A percentile compares a stretch with the other conserved stretches of the same genome.
Conservation (phyloP, 1,140 invertebrate genomes). For the Lerema accius region DNA sequence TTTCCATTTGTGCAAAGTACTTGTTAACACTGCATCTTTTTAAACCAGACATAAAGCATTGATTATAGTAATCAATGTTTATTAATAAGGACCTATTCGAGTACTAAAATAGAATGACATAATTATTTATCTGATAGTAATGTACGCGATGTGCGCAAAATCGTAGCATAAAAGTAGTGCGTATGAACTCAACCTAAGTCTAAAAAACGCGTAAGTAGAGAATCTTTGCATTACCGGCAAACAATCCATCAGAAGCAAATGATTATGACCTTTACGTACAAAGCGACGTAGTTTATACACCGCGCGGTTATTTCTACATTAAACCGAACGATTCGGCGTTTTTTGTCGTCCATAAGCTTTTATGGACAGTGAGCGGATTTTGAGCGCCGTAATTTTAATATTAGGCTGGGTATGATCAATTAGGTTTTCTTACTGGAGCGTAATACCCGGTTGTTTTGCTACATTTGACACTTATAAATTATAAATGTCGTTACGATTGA, state of each 20-base stretch:
- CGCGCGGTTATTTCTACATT: constrained; percentile 44
- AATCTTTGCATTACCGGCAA: constrained; percentile 36
- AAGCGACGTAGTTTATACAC: constrained; percentile 38
- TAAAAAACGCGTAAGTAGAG: constrained; percentile 32
- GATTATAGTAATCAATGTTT: too few relatives aligned
- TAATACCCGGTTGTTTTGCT: neutral
- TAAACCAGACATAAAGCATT: too few relatives aligned
- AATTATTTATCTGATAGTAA: too few relatives aligned
- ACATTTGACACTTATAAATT: neutral
- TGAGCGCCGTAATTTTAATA: constrained; percentile 19
- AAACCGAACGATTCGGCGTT: constrained; percentile 33
- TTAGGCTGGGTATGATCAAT: constrained; percentile 11
- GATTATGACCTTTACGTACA: constrained; percentile 43
- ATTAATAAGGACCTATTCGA: too few relatives aligned
- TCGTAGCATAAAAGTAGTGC: neutral
- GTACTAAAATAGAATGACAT: too few relatives aligned
- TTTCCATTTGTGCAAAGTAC: too few relatives aligned
- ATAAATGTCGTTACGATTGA: too few relatives aligned
- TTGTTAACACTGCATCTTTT: too few relatives aligned
- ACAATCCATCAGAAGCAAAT: constrained; percentile 42
- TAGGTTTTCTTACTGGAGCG: constrained; percentile 6
- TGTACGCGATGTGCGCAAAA: neutral
- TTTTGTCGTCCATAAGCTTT: constrained; percentile 24
- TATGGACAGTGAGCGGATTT: constrained; percentile 29
- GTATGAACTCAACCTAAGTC: neutral